Evolutionary conservation across 2,113 vertebrate species (phyloP), one percentile per base, ranked within the genome.

Genomic region (Stigmatopora nigra): DNA sequence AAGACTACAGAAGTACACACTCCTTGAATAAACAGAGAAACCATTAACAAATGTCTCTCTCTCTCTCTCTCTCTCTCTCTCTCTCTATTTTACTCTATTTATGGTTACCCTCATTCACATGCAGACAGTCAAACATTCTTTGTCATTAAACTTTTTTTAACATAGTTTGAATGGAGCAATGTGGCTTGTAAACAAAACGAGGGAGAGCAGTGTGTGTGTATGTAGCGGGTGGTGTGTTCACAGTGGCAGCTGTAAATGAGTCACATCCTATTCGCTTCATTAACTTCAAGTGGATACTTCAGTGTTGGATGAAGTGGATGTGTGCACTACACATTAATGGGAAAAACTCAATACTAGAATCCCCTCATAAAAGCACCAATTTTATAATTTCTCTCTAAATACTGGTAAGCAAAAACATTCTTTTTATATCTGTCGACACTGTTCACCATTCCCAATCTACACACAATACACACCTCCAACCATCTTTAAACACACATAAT

Each of bases 191-290:
- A 65, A 73, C 56, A 56, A 35, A 71, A 71, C 69, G 11, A 48
- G 65, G 67, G 11, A 48, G 65, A 65, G 61, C 56, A 25, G 31
- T 41, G 51, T 11, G n/a, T n/a, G n/a, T n/a, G n/a, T n/a, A n/a
- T n/a, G 36, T 49, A 36, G n/a, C 25, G 10, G 20, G 63, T n/a
- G 41, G 19, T 63, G 67, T 67, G 72, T 74, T 68, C 45, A 49
- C 41, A n/a, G 38, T 59, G 2, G 6, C 62, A 36, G 45, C 62
- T 44, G 11, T 46, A 9, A 35, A 41, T 74, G 78, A 82, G 55
- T 78, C 81, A 85, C 67, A 71, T 81, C 64, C 72, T 69, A 19
- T 76, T 64, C 51, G 48, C 71, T 81, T 68, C 52, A 63, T 31
- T 59, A 49, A 46, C 15, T 77, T 74, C 16, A 69, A 47, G 66